Evolutionary conservation across 2,888 invertebrate species (phyloP).

Genomic region (Iselma pallidipennis): DNA sequence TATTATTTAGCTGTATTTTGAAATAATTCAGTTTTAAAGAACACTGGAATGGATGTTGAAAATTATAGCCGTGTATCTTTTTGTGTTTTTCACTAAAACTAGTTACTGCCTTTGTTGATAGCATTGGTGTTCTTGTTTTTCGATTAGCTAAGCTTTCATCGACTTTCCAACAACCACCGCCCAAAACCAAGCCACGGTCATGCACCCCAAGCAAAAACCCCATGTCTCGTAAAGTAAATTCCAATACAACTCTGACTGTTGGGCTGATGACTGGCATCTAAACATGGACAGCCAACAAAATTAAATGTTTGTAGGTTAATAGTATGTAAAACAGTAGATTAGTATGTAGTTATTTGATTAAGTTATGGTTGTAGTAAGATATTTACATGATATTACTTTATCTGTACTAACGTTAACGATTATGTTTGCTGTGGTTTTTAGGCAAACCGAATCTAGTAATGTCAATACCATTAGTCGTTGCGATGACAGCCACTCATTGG

Average conservation of each 20-base stretch:
- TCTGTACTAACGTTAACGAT: slow-evolving; percentile 22
- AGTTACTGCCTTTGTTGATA: slow-evolving; percentile 24
- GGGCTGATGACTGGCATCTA: too few relatives aligned
- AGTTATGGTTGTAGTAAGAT: neutral
- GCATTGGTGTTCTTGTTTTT: slow-evolving; percentile 22
- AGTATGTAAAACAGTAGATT: too few relatives aligned
- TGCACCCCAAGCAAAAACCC: neutral
- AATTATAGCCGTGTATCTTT: slow-evolving; percentile 29
- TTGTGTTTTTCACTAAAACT: slow-evolving; percentile 25
- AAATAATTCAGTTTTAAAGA: slow-evolving; percentile 34
- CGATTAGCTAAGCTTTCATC: slow-evolving; percentile 19
- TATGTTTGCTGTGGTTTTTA: slow-evolving; percentile 31
- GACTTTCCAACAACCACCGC: neutral
- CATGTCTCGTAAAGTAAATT: neutral
- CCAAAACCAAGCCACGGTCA: neutral
- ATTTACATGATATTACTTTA: slow-evolving; percentile 26
- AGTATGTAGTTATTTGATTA: neutral
- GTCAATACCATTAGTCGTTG: slow-evolving; percentile 31
- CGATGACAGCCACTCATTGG: slow-evolving; percentile 26
- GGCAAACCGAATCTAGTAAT: slow-evolving; percentile 21
- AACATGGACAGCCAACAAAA: too few relatives aligned
- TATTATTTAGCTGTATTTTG: slow-evolving; percentile 22
- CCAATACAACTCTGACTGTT: neutral
- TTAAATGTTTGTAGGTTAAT: too few relatives aligned
- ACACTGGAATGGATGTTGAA: slow-evolving; percentile 35